A percentile compares a stretch with the other conserved stretches of the same genome.
Evolutionary conservation across 2,113 vertebrate genomes (phyloP).

Genomic region (Nansenia antarctica): DNA sequence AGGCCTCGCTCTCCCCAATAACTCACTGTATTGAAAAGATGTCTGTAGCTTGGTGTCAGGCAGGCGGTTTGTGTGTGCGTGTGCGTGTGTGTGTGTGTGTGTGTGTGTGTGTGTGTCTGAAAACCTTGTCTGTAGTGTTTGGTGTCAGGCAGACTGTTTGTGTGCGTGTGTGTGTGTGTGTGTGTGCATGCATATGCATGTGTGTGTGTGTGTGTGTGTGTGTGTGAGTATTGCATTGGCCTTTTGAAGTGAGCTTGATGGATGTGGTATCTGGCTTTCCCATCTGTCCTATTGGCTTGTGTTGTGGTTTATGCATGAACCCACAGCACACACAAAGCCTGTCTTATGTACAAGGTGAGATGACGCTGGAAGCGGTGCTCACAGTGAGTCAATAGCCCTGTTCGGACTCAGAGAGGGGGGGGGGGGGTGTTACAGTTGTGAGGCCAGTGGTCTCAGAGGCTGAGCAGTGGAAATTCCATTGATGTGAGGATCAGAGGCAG

Average conservation of each 20-base stretch:
- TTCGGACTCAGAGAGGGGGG: not conserved
- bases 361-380: constrained; percentile 11
- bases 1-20: constrained; percentile 20
- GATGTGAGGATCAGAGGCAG: constrained; percentile 17
- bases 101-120: too few relatives aligned
- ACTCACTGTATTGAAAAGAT: constrained; percentile 49
- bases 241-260: constrained; percentile 34
- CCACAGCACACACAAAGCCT: constrained; percentile 26
- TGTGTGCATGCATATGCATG: too few relatives aligned
- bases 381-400: not conserved
- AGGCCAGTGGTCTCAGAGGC: not conserved
- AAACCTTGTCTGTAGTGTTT: too few relatives aligned
- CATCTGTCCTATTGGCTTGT: constrained; percentile 26
- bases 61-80: too few relatives aligned
- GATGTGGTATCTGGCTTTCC: constrained; percentile 21
- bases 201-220: too few relatives aligned
- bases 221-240: constrained; percentile 11
- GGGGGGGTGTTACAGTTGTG: not conserved
- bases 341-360: not conserved
- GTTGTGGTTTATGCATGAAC: not conserved
- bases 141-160: too few relatives aligned
- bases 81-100: too few relatives aligned
- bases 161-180: too few relatives aligned
- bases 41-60: constrained; percentile 13
- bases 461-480: not conserved